A percentile compares a stretch with the other conserved stretches of the same genome.
These are phyloP conservation scores for Oxyteleia sp. DNA, from an alignment of 2,888 invertebrate genomes.

Conservation along the genomic window DNA sequence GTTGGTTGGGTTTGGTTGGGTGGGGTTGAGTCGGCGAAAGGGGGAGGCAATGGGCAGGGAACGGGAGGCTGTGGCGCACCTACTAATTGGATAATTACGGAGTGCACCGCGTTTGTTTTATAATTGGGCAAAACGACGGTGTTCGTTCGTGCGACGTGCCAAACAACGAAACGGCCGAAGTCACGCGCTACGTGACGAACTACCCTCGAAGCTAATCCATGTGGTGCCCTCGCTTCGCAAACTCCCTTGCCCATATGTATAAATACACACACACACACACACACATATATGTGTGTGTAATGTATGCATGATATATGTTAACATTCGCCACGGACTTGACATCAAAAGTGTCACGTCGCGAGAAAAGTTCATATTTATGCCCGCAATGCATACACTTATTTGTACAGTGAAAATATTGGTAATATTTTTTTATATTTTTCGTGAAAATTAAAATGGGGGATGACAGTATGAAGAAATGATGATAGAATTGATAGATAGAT, in stretches of 20 bases:
- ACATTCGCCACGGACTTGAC: too few species aligned
- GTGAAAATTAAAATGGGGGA: too few species aligned
- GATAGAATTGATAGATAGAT: too few species aligned
- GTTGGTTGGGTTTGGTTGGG: slow-evolving; percentile 25
- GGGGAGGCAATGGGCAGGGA: slow-evolving; percentile 21
- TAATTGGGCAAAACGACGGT: slow-evolving; percentile 85
- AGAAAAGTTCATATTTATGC: too few species aligned
- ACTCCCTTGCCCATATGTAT: slow-evolving; percentile 51
- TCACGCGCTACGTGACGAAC: slow-evolving; percentile 87
- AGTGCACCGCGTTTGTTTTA: slow-evolving; percentile 87
- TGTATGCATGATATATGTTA: too few species aligned
- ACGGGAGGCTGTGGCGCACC: slow-evolving; percentile 56
- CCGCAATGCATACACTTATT: too few species aligned
- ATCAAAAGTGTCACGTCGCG: too few species aligned
- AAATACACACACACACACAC: slow-evolving; percentile 43
- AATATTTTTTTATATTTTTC: too few species aligned
- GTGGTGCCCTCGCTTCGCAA: slow-evolving; percentile 76
- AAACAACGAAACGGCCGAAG: slow-evolving; percentile 86
- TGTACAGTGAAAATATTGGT: too few species aligned
- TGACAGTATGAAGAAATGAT: too few species aligned
- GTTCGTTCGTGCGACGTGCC: slow-evolving; percentile 84
- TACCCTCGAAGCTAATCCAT: slow-evolving; percentile 86
- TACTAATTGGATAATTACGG: slow-evolving; percentile 88
- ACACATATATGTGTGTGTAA: slow-evolving; percentile 17
- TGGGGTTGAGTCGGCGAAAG: slow-evolving; percentile 15